Base-by-base conservation (phyloP, 2,797 vertebrate genomes). In the Moxostoma hubbsi region DNA sequence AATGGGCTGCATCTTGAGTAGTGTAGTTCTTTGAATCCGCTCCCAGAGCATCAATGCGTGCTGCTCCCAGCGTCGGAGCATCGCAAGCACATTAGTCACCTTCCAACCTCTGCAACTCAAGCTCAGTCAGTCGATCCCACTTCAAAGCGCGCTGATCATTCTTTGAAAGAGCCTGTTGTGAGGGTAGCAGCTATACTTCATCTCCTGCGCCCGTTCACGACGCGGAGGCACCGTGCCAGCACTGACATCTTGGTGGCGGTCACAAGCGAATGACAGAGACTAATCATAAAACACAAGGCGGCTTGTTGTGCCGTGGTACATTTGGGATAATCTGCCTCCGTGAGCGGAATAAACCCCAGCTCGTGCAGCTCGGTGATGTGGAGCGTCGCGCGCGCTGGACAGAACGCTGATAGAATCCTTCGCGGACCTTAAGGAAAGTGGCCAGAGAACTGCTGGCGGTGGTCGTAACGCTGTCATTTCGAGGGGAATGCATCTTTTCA, bases 401-500 rank as follows among this genome's bases (percentile, higher is more conserved):
- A 87, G 86, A 90, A 88, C 87, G 47, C 87, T 87, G 84, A 89
- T 88, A 88, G 89, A 87, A 90, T 84, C 88, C 86, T 82, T 87
- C 81, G 86, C 83, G 85, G 83, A 79, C 89, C 84, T 79, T 88
- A 83, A 92, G 91, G 90, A 92, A 88, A 90, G 49, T 53, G 9
- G 8, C 7, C 88, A 64, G 61, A 81, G 80, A n/a, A 68, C 66
- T 66, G 68, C 69, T 58, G 85, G 70, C 82, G 80, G 75, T 81
- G 77, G 84, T 79, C 82, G 83, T 88, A 87, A 90, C 91, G 89
- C 89, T 90, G 92, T 86, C 88, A 92, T 93, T 93, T 84, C 91
- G 84, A 83, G 87, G 58, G 86, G 90, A 87, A 94, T 94, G 93
- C 93, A 94, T 92, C 93, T 94, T 83, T 92, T 95, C 90, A 94